Evolutionary conservation across 2,888 invertebrate species (phyloP).

Genomic region (Drosophila sordidula): DNA sequence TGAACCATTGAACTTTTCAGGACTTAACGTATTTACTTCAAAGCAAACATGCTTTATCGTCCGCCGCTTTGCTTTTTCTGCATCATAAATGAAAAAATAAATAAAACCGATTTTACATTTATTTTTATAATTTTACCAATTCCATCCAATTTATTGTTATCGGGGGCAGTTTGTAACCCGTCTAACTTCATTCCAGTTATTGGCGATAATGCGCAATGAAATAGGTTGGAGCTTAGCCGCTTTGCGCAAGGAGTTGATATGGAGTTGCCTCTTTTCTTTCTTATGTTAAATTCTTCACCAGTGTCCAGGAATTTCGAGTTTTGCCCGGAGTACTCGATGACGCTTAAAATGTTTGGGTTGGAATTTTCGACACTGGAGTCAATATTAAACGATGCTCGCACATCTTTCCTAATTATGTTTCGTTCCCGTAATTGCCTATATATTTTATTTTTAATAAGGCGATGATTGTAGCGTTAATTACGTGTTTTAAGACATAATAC

Average conservation of each 20-base stretch:
- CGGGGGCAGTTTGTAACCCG: constrained; percentile 9
- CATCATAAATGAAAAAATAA: not conserved
- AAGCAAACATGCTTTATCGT: constrained; percentile 41
- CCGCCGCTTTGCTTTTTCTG: constrained; percentile 1
- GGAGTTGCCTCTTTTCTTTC: constrained; percentile 14
- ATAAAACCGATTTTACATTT: constrained; percentile 13
- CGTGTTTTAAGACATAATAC: not conserved
- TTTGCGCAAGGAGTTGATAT: constrained; percentile 76
- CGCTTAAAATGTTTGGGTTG: constrained; percentile 25
- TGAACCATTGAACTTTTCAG: constrained; percentile 2
- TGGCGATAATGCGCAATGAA: constrained; percentile 80
- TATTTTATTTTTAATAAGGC: not conserved
- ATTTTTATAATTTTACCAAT: constrained; percentile 9
- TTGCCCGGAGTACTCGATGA: constrained; percentile 5
- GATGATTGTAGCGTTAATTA: not conserved
- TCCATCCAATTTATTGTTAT: constrained; percentile 5
- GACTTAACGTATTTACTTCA: constrained; percentile 8
- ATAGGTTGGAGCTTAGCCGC: constrained; percentile 51
- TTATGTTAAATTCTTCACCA: not conserved
- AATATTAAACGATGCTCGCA: constrained; percentile 79
- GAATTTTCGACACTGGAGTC: constrained; percentile 82
- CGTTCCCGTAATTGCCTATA: constrained; percentile 70
- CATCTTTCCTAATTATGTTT: constrained; percentile 70
- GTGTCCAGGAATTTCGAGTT: constrained; percentile 7
- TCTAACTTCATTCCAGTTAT: constrained; percentile 66